Evolutionary conservation across 2,888 invertebrate genomes (phyloP), one percentile per base, ranked within the genome.

Genomic region (Lithophane ornitopus): DNA sequence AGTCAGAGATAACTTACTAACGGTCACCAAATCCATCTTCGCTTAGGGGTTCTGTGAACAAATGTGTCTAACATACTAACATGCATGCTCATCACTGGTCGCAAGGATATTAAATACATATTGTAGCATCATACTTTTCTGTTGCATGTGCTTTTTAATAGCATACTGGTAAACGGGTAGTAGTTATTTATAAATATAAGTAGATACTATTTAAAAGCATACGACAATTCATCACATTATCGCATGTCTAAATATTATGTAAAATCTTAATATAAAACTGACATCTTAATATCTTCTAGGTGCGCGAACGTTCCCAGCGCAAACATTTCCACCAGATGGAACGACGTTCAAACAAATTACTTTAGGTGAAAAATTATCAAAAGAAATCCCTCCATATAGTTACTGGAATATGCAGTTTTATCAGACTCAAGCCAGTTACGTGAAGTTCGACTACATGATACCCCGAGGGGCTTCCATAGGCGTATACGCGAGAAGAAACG

Each of bases 391-490:
- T 91, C 98, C 99, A 84, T 99, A 99, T 96, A 98, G 99, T 93
- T 99, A 99, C 95, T 99, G 99, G 99, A 99, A 99, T 95, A 98
- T 99, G 98, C 99, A 99, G 95, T 99, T 99, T 95, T 99, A 98
- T 96, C 99, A 99, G 95, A 98, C 98, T 80, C 98, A 99, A 95
- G 98, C 99, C 73, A 98, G 98, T 66, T 99, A 99, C 95, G 98
- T 99, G 71, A 98, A 98, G 93, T 99, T 99, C 94, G 99, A 99
- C 95, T 98, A 99, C 95, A 98, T 98, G 95, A 98, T 99, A 92
- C 98, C 99, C 2, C 97, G 98, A 84, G 99, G 99, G 70, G 98
- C 99, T 62, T 98, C 98, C 88, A 98, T 99, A 93, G 99, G 99
- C 61, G 98, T 99, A 26, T 99, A 99, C 92, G 99, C 99, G 3